Percentiles rank a stretch among this genome's conserved stretches.
Evolutionary conservation across 2,797 vertebrate genomes (phyloP).

Genomic region (Mallotus villosus): DNA sequence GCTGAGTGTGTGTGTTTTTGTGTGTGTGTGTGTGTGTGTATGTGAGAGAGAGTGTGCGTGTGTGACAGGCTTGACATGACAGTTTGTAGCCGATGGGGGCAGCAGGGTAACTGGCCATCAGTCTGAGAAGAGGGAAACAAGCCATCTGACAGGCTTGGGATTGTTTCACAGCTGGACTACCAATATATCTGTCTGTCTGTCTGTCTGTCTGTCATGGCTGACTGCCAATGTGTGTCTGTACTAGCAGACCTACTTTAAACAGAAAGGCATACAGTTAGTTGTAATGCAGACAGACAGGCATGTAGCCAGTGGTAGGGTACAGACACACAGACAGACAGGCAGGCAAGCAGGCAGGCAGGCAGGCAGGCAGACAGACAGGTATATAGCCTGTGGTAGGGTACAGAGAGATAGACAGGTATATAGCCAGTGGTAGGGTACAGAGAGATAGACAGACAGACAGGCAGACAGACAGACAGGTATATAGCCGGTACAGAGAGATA

Average conservation of each 20-base stretch:
- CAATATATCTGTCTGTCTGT: too few species aligned
- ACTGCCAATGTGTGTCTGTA: too few species aligned
- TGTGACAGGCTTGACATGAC: background rate
- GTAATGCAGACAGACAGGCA: too few species aligned
- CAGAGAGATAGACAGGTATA: constrained; percentile 1
- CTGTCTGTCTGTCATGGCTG: too few species aligned
- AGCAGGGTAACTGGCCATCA: constrained; percentile 8
- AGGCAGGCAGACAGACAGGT: background rate
- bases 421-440: background rate
- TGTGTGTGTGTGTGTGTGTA: background rate
- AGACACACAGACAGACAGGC: background rate
- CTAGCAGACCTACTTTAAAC: too few species aligned
- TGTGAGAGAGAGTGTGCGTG: background rate
- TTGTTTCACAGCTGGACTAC: background rate
- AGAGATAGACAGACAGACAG: background rate
- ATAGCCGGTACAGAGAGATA: background rate
- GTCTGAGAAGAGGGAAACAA: background rate
- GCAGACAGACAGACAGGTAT: background rate
- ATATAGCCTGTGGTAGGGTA: background rate
- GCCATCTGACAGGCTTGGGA: background rate
- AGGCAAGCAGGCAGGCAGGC: background rate
- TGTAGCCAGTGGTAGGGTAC: background rate
- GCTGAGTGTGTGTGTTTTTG: background rate
- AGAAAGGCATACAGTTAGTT: too few species aligned
- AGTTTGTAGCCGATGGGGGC: constrained; percentile 27